Percentiles rank a stretch among this genome's conserved stretches.
phyloP scores from a whole-genome alignment of 2,888 invertebrate genomes.

The Matsumyia berberina region DNA sequence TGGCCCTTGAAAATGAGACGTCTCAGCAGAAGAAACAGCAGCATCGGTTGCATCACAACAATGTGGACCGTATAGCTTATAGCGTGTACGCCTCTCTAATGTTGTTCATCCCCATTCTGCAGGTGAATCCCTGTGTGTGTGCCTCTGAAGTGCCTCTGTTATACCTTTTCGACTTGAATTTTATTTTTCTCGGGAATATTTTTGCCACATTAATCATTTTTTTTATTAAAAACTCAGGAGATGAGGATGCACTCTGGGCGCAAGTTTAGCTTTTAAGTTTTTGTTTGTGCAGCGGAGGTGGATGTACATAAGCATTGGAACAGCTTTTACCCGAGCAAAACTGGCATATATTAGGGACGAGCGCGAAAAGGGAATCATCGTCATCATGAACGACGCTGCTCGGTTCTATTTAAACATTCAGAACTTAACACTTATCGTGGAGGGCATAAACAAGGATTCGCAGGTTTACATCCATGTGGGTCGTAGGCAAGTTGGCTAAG shows the following conservation, averaged over 20 bases:
- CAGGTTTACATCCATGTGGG: constrained; percentile 12
- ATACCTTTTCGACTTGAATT: constrained; percentile 46
- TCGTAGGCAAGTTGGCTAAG: neutral
- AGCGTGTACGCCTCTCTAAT: constrained; percentile 26
- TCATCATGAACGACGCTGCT: constrained; percentile 5
- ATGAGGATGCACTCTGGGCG: constrained; percentile 71
- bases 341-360: constrained; percentile 8
- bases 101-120: constrained; percentile 8
- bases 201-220: constrained; percentile 73
- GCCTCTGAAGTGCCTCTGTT: constrained; percentile 7
- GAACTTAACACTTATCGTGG: constrained; percentile 11
- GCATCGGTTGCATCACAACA: constrained; percentile 43
- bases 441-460: constrained; percentile 28
- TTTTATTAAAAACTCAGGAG: constrained; percentile 73
- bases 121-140: constrained; percentile 27
- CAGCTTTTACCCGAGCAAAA: constrained; percentile 8
- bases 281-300: constrained; percentile 7
- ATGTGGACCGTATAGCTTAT: constrained; percentile 32
- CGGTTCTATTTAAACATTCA: constrained; percentile 34
- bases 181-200: constrained; percentile 58
- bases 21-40: constrained; percentile 42
- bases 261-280: constrained; percentile 63
- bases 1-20: constrained; percentile 57
- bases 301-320: constrained; percentile 3
- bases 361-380: constrained; percentile 2